Base-by-base conservation (phyloP, 2,113 vertebrate genomes). In the Otolemur garnettii region DNA sequence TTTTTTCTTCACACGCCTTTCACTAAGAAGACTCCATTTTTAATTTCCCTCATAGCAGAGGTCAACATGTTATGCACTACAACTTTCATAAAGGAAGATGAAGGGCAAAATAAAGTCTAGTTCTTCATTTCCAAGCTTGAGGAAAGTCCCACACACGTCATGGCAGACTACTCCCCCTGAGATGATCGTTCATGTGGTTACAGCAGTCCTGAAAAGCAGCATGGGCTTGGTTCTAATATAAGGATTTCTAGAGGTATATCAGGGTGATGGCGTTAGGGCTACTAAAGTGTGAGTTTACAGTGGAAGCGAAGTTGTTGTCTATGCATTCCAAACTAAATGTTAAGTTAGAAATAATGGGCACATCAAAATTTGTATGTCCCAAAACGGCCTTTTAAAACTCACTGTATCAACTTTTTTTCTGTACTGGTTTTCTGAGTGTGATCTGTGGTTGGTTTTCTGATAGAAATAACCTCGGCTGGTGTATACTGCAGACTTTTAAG, bases 101-200 rank as follows among this genome's bases (percentile, higher is more conserved):
- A 96, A 91, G 95, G 66, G 26, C 45, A 95, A 95, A 84, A 80
- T 90, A 15, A 66, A 85, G 42, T 84, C 80, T 45, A 75, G 17
- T 64, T 88, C 26, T 87, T 15, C 22, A 64, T 38, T 81, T 45
- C 35, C 26, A 84, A 55, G 28, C 24, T 4, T 45, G 7, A 24
- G 62, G 12, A 6, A 24, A 55, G 15, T 4, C 8, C 7, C 13
- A 24, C 21, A 24, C 1, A 84, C 19, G 7, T 14, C 21, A 6
- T 9, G 75, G 24, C 18, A 42, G 15, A 19, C 7, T 66, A 12
- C 9, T 84, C 26, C 14, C 21, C 26, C 8, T 30, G 2, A 55
- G 33, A 35, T 7, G 13, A 68, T 38, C 14, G 55, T 77, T 45
- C 55, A 28, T 19, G 24, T 10, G 45, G 11, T 22, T 22, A 3